Evolutionary conservation across 1,140 invertebrate species (phyloP).

Genomic region (Apis dorsata): DNA sequence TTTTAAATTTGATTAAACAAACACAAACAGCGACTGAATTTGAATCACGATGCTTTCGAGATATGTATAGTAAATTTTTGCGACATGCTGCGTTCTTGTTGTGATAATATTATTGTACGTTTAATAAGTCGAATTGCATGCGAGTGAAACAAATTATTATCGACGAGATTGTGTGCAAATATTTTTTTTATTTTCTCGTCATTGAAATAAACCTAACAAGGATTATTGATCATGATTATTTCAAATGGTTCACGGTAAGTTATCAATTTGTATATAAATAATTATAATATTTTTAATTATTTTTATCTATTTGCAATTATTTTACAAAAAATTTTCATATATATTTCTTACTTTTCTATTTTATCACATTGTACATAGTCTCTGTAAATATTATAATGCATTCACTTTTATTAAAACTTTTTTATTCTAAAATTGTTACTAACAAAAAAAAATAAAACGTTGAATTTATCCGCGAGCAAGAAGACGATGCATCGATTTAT

Average conservation of each 20-base stretch:
- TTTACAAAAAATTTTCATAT: background rate
- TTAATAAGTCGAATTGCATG: constrained; percentile 35
- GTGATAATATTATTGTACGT: background rate
- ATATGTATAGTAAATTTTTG: constrained; percentile 1
- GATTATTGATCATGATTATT: background rate
- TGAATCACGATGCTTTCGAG: background rate
- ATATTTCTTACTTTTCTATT: background rate
- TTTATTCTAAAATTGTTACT: background rate
- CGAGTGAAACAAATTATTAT: constrained; percentile 18
- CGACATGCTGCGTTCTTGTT: background rate
- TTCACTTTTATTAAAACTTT: background rate
- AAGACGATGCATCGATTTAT: constrained; percentile 18
- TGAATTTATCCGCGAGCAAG: background rate
- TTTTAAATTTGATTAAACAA: background rate
- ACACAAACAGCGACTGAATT: background rate
- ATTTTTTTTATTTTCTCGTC: background rate
- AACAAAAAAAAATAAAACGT: background rate
- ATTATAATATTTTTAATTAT: background rate
- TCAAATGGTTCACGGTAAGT: constrained; percentile 36
- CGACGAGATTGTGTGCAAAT: constrained; percentile 1
- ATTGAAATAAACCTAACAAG: background rate
- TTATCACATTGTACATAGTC: background rate
- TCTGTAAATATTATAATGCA: constrained; percentile 10
- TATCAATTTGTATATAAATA: constrained; percentile 30
- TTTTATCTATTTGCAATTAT: background rate